Evolutionary conservation across 37 sponge, comb jelly and placozoan genomes (phyloP).

Genomic region (Chondrilla cf. caribensis): DNA sequence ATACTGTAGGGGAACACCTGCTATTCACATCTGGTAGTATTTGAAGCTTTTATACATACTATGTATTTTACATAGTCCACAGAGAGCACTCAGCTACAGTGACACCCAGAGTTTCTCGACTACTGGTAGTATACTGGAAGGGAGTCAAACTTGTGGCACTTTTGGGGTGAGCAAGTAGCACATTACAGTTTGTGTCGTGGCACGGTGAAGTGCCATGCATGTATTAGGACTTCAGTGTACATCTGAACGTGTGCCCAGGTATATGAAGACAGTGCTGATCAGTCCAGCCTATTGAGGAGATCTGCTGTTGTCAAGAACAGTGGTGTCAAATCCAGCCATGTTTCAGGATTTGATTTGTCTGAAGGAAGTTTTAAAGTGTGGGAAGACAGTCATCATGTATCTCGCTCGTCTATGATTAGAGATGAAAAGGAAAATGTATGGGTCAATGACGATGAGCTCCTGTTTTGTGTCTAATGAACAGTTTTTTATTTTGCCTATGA

Average conservation of each 20-base stretch:
- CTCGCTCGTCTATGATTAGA: too few relatives aligned
- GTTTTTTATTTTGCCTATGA: neutral
- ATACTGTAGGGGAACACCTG: neutral
- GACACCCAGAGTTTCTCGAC: conserved; percentile 7
- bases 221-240: neutral
- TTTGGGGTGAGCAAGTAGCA: neutral
- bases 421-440: too few relatives aligned
- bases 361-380: too few relatives aligned
- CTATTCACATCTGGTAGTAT: neutral
- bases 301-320: too few relatives aligned
- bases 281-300: neutral
- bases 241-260: neutral
- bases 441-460: too few relatives aligned
- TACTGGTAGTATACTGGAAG: neutral
- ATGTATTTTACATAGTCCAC: neutral
- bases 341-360: too few relatives aligned
- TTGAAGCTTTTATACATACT: neutral
- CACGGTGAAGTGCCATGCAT: neutral
- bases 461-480: too few relatives aligned
- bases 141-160: neutral
- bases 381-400: too few relatives aligned
- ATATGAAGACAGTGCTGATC: conserved; percentile 18
- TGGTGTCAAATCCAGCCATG: too few relatives aligned
- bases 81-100: neutral
- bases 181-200: neutral